Evolutionary conservation across 2,888 invertebrate species (phyloP).

Genomic region (Halictus quadricinctus): DNA sequence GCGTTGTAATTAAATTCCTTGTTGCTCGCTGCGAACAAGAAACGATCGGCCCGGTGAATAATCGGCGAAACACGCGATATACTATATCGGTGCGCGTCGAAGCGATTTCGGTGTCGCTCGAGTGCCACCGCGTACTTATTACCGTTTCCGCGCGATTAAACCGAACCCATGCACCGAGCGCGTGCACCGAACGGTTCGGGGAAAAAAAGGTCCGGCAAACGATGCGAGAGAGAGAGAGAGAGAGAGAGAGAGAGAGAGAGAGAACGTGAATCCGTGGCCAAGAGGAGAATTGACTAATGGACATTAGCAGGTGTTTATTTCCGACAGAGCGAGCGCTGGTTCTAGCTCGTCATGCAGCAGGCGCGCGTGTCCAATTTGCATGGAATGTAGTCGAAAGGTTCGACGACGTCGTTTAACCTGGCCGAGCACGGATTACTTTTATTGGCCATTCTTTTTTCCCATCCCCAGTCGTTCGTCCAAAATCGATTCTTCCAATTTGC

Average conservation of each 20-base stretch:
- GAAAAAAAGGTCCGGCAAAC: constrained; percentile 23
- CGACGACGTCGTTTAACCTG: constrained; percentile 35
- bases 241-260: background rate
- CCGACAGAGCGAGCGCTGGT: constrained; percentile 73
- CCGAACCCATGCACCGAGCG: constrained; percentile 39
- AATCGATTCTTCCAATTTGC: too few species aligned
- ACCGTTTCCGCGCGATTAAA: constrained; percentile 61
- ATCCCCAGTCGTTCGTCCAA: background rate
- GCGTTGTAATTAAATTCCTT: constrained; percentile 47
- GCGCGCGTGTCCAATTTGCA: constrained; percentile 69
- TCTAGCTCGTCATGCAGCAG: constrained; percentile 67
- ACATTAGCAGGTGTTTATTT: constrained; percentile 80
- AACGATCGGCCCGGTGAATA: constrained; percentile 33
- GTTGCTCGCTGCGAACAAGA: background rate
- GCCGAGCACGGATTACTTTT: constrained; percentile 46
- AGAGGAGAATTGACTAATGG: constrained; percentile 65
- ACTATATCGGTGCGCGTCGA: constrained; percentile 57
- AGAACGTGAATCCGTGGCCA: constrained; percentile 44
- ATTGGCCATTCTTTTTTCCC: constrained; percentile 20
- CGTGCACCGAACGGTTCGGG: constrained; percentile 18
- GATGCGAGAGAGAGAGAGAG: background rate
- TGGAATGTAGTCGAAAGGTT: constrained; percentile 54
- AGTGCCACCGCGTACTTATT: constrained; percentile 8
- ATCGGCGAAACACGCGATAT: constrained; percentile 47
- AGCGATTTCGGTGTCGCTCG: constrained; percentile 40